phyloP scores from a whole-genome alignment of 1,140 invertebrate species.

The Trinorchestia longiramus region DNA sequence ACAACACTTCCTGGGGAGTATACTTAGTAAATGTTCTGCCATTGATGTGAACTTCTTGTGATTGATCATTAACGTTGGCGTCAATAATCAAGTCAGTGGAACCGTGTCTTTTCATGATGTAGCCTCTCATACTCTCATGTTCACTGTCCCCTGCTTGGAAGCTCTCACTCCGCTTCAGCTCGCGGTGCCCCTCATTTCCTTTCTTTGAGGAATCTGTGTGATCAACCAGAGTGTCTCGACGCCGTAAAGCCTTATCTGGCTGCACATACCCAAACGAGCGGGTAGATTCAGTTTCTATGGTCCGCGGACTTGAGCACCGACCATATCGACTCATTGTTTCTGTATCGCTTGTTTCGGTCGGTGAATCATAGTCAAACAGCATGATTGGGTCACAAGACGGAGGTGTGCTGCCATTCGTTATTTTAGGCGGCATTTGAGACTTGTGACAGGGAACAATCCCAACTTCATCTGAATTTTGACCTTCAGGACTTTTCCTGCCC shows the following conservation, averaged over 20 bases:
- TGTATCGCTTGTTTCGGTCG: slow-evolving; percentile 67
- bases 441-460: slow-evolving; percentile 76
- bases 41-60: slow-evolving; percentile 63
- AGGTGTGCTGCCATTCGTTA: slow-evolving; percentile 73
- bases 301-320: slow-evolving; percentile 60
- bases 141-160: slow-evolving; percentile 62
- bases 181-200: slow-evolving; percentile 51
- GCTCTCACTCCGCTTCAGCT: slow-evolving; percentile 62
- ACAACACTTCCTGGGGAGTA: slow-evolving; percentile 63
- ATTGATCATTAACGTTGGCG: slow-evolving; percentile 55
- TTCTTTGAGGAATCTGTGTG: slow-evolving; percentile 57
- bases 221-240: slow-evolving; percentile 62
- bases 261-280: slow-evolving; percentile 63
- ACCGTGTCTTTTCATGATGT: slow-evolving; percentile 59
- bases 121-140: slow-evolving; percentile 63
- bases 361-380: slow-evolving; percentile 78
- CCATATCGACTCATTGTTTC: slow-evolving; percentile 57
- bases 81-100: slow-evolving; percentile 61
- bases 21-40: slow-evolving; percentile 65
- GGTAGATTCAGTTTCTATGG: slow-evolving; percentile 65
- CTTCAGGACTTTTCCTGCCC: slow-evolving; percentile 63
- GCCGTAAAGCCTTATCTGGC: slow-evolving; percentile 61
- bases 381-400: slow-evolving; percentile 73
- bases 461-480: slow-evolving; percentile 69
- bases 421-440: slow-evolving; percentile 75